These are phyloP conservation scores for Oscheius sp. DNA, from an alignment of 2,888 invertebrate genomes.

Conservation along the genomic window DNA sequence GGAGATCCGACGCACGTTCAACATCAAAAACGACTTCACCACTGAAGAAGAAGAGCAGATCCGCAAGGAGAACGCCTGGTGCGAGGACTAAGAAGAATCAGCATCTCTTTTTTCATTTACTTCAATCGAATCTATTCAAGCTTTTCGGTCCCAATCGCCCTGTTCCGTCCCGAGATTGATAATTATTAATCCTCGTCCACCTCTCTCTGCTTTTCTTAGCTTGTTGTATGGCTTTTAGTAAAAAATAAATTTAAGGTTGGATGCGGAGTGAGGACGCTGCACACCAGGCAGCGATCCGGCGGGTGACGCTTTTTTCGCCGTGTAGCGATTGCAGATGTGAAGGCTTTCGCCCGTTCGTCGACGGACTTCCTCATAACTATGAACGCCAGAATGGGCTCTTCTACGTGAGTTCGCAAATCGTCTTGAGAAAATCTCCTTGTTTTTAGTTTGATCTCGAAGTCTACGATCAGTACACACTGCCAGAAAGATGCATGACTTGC, in stretches of 20 bases:
- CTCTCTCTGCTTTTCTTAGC: constrained; percentile 1
- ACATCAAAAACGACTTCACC: constrained; percentile 78
- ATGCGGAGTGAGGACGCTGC: constrained; percentile 5
- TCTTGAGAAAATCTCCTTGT: background rate
- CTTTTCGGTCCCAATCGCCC: background rate
- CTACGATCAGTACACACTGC: background rate
- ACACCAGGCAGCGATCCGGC: background rate
- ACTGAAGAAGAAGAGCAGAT: constrained; percentile 91
- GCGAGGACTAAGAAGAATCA: constrained; percentile 62
- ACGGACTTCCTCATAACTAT: constrained; percentile 14
- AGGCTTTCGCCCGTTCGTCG: constrained; percentile 30
- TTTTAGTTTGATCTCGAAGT: constrained; percentile 17
- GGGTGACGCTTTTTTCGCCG: constrained; percentile 17
- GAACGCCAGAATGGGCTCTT: constrained; percentile 19
- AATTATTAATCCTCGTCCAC: background rate
- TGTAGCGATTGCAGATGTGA: constrained; percentile 16
- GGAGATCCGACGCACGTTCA: constrained; percentile 78
- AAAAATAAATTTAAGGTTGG: constrained; percentile 24
- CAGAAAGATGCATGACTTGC: constrained; percentile 15
- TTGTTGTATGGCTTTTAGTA: constrained; percentile 10
- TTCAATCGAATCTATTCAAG: background rate
- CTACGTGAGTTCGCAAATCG: constrained; percentile 14
- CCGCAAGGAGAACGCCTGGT: constrained; percentile 71
- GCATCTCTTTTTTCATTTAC: background rate
- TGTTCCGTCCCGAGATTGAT: background rate